Evolutionary conservation across 1,140 invertebrate genomes (phyloP).

Genomic region (Anastrepha obliqua): DNA sequence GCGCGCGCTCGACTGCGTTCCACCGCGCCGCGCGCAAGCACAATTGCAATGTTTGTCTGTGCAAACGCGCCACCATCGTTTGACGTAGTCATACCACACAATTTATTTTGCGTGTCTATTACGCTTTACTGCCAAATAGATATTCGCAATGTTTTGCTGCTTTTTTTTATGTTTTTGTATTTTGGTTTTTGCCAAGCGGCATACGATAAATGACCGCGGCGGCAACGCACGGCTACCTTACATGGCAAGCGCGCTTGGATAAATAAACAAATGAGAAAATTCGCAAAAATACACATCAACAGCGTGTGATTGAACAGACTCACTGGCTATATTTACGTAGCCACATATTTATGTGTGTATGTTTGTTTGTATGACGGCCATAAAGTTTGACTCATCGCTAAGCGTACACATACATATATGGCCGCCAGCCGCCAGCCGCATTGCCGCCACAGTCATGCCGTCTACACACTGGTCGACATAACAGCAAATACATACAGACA

Average conservation of each 20-base stretch:
- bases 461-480: background rate
- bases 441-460: conserved; percentile 33
- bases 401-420: background rate
- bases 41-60: too few relatives aligned
- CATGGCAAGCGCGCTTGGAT: conserved; percentile 20
- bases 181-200: background rate
- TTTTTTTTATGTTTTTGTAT: background rate
- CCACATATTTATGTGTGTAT: background rate
- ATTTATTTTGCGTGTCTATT: conserved; percentile 42
- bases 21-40: background rate
- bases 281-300: conserved; percentile 15
- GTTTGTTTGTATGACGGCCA: background rate
- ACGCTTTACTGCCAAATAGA: conserved; percentile 14
- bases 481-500: background rate
- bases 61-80: background rate
- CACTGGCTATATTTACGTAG: conserved; percentile 23
- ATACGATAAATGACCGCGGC: conserved; percentile 30
- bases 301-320: conserved; percentile 19
- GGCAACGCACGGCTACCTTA: background rate
- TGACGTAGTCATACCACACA: conserved; percentile 24
- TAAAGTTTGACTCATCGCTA: conserved; percentile 47
- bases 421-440: background rate
- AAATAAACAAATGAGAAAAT: conserved; percentile 45
- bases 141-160: background rate
- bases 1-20: background rate